These are phyloP conservation scores for Urosaurus nigricauda DNA, from an alignment of 2,797 vertebrate species.

Conservation along the genomic window DNA sequence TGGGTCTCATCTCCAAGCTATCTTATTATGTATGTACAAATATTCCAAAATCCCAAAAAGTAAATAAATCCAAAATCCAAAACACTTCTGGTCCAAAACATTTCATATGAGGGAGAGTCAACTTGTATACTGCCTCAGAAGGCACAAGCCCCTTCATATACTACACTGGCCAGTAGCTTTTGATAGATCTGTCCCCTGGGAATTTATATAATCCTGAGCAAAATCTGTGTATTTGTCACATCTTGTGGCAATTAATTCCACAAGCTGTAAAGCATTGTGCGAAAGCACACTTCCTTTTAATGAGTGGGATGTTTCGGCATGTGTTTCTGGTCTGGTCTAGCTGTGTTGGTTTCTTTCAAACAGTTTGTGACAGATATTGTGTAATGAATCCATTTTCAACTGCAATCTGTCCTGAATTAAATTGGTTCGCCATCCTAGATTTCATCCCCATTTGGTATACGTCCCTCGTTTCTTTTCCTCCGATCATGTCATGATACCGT, in stretches of 20 bases:
- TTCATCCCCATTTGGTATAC: background rate
- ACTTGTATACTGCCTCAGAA: background rate
- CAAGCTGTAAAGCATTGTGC: conserved; percentile 11
- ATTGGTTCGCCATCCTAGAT: too few species aligned
- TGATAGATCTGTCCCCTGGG: background rate
- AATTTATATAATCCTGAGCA: too few species aligned
- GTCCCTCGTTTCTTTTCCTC: background rate
- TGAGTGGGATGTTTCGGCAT: conserved; percentile 6
- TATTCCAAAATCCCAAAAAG: too few species aligned
- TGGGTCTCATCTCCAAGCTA: too few species aligned
- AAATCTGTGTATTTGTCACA: conserved; percentile 1
- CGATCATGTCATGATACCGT: background rate
- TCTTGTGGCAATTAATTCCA: conserved; percentile 13
- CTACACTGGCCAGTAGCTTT: too few species aligned
- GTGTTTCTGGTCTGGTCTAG: background rate
- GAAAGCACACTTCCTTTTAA: conserved; percentile 17
- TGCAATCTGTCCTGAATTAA: background rate
- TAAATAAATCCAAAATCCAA: too few species aligned
- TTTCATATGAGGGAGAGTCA: too few species aligned
- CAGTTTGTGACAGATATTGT: background rate
- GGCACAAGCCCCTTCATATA: background rate
- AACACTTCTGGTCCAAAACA: too few species aligned
- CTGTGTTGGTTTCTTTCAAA: background rate
- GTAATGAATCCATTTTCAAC: background rate
- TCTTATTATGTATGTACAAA: too few species aligned